Evolutionary conservation across 2,888 invertebrate species (phyloP), one percentile per base, ranked within the genome.

Genomic region (Steinernema hermaphroditum): DNA sequence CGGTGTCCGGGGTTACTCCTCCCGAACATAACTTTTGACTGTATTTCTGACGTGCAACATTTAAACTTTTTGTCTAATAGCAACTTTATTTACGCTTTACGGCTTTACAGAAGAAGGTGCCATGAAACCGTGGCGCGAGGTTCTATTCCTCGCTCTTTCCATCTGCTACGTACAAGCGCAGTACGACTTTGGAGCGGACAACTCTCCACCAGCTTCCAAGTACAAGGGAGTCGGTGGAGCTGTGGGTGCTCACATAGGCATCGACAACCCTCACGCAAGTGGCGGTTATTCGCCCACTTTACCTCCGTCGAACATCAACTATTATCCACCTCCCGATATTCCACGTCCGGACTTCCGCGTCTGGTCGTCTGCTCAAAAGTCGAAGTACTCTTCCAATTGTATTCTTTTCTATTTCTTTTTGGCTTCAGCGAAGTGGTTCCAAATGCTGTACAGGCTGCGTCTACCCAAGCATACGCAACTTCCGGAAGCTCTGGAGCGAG

Each of bases 291-390:
- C 62, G 29, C 62, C 62, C 29, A 62, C 62, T 29, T 27, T 62
- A 16, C 62, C 62, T 16, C 62, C 62, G 22, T 27, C 29, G 1
- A n/a, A 14, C 16, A 62, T 62, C 34, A 29, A 29, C 62, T 62
- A 62, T 27, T 62, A 62, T n/a, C 27, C 62, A n/a, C 62, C 62
- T 29, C 62, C 62, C 27, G 62, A 62, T 62, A 62, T 62, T 62
- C 27, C 29, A 24, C 62, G 62, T 4, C 62, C 62, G 1, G 62
- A 62, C 27, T 62, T 62, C 62, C 29, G 62, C 27, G 32, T 62
- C 29, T 62, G 62, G 62, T 62, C 62, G 9, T 24, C 62, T 14
- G 16, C 29, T 22, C 62, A 62, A n/a, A 50, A 22, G 24, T 19
- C 37, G 37, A 37, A 37, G 37, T 37, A 37, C 4, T 37, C 12